These are phyloP conservation scores for Stenolophus ochropezus DNA, from an alignment of 2,888 invertebrate genomes.

Conservation along the genomic window DNA sequence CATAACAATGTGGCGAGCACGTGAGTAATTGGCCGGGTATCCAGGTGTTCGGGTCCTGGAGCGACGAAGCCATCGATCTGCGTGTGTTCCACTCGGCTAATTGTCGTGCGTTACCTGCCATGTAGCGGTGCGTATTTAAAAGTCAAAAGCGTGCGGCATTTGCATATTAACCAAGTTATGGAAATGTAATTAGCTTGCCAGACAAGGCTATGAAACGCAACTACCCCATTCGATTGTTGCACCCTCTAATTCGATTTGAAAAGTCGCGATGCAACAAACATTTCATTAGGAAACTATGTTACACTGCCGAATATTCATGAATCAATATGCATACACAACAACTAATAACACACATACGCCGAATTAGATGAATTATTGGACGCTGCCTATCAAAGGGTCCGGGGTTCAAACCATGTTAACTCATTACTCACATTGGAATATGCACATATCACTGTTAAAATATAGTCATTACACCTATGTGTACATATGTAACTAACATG, in stretches of 20 bases:
- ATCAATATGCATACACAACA: background rate
- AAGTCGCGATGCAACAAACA: constrained; percentile 30
- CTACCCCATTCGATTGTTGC: constrained; percentile 18
- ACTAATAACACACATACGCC: too few relatives aligned
- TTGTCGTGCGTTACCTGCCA: constrained; percentile 28
- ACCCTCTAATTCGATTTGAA: constrained; percentile 6
- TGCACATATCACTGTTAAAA: too few relatives aligned
- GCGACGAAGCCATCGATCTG: background rate
- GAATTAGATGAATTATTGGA: too few relatives aligned
- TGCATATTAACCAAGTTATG: constrained; percentile 74
- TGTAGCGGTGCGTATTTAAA: constrained; percentile 66
- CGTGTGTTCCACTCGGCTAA: background rate
- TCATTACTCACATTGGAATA: too few relatives aligned
- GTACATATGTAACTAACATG: too few relatives aligned
- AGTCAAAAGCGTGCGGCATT: constrained; percentile 70
- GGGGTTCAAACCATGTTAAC: too few relatives aligned
- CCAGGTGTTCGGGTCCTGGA: background rate
- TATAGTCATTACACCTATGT: too few relatives aligned
- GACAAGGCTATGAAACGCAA: constrained; percentile 37
- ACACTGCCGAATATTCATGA: background rate
- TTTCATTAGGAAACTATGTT: constrained; percentile 3
- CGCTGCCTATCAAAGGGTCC: too few relatives aligned
- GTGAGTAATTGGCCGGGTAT: background rate
- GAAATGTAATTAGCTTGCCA: constrained; percentile 72
- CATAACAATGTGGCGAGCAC: constrained; percentile 1